A percentile compares a stretch with the other conserved stretches of the same genome.
Conservation (phyloP, 1,140 invertebrate species). For the Gryon sp. region DNA sequence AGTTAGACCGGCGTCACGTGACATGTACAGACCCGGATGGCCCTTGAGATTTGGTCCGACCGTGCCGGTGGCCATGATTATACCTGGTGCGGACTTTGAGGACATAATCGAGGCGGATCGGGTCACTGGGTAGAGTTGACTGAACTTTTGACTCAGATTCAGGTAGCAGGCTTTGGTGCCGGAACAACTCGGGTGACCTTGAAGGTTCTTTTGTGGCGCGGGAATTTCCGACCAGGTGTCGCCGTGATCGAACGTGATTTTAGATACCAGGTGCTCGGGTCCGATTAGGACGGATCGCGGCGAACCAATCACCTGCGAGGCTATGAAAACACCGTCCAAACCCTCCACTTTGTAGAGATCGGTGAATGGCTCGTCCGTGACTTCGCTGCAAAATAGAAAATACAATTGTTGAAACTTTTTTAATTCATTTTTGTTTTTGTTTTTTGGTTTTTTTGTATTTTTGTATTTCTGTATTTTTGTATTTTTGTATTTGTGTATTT, state of each 20-base stretch:
- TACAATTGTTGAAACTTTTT: too few species aligned
- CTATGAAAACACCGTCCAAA: slow-evolving; percentile 92
- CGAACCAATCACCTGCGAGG: slow-evolving; percentile 85
- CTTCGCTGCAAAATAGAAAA: slow-evolving; percentile 85
- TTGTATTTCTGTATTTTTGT: too few species aligned
- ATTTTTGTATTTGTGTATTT: too few species aligned
- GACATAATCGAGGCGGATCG: slow-evolving; percentile 90
- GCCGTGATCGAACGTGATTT: slow-evolving; percentile 94
- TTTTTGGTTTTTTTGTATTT: too few species aligned
- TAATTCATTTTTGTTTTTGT: too few species aligned
- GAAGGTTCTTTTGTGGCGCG: slow-evolving; percentile 84
- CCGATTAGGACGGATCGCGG: slow-evolving; percentile 81
- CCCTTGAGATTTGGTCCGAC: slow-evolving; percentile 89
- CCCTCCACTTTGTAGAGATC: slow-evolving; percentile 94
- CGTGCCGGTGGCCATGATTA: slow-evolving; percentile 92
- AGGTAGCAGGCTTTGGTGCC: slow-evolving; percentile 86
- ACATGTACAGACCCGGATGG: slow-evolving; percentile 89
- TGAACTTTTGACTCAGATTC: slow-evolving; percentile 92
- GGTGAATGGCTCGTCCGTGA: slow-evolving; percentile 90
- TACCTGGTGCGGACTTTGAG: slow-evolving; percentile 91
- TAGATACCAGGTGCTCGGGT: slow-evolving; percentile 86
- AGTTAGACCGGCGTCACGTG: slow-evolving; percentile 89
- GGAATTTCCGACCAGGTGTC: slow-evolving; percentile 88
- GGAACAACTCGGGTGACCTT: slow-evolving; percentile 82
- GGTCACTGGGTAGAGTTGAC: slow-evolving; percentile 88